Base-by-base conservation (phyloP, 2,113 vertebrate species). In the Castor canadensis region DNA sequence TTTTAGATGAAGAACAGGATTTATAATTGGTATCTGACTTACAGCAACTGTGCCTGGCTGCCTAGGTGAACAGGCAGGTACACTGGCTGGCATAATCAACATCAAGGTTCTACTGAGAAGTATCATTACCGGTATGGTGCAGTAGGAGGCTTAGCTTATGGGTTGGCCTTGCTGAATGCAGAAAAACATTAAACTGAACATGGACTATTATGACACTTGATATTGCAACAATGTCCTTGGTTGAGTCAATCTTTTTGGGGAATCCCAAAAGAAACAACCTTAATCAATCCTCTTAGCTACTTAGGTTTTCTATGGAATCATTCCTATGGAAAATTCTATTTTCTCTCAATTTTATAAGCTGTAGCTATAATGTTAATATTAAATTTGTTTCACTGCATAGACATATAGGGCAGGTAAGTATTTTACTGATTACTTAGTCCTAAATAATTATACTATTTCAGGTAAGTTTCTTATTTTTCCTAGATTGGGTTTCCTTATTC, bases 101-200 rank as follows among this genome's bases (percentile, higher is more conserved):
- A 87, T 98, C 77, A 2, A 92, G 94, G 97, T 98, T 97, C 93
- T 98, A 98, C 16, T 26, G 96, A 77, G 95, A 93, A 26, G 88
- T 69, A 24, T 86, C 76, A 47, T 95, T 94, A 84, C 98, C 98
- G 85, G 95, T 97, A 87, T 97, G 98, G 0, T 4, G 84, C 1
- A 38, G 62, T 54, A 85, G 90, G 93, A 98, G 98, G 32, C 96
- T 95, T 20, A 24, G 93, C 0, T 98, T 98, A 13, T 97, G 94
- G 16, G 66, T 2, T 0, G 96, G 97, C 91, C 98, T 98, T 56
- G 89, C 98, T 98, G 95, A 71, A 96, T 43, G 24, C 77, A 93
- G 79, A 97, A 0, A 89, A 89, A 60, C 76, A 45, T 93, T 2
- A 94, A 11, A 47, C 49, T 62, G 20, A 60, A 49, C 62, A 38